phyloP scores from a whole-genome alignment of 37 sponge, comb jelly and placozoan species.

The Spongia lamella region DNA sequence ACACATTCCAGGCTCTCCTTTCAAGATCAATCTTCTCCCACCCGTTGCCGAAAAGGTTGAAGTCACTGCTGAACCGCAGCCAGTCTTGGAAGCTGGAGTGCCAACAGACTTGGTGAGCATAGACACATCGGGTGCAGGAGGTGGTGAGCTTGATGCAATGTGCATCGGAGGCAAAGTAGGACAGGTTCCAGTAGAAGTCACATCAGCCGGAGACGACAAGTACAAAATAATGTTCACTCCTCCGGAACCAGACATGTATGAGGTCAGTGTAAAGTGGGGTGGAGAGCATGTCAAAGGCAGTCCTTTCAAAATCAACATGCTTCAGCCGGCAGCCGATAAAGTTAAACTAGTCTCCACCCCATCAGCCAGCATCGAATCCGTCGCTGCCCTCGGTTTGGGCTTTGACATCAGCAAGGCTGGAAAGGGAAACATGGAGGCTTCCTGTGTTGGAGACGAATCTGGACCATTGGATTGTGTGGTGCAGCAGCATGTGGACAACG shows the following conservation, averaged over 20 bases:
- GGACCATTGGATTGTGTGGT: slow-evolving; percentile 44
- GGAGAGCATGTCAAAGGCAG: slow-evolving; percentile 60
- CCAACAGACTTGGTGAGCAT: slow-evolving; percentile 6
- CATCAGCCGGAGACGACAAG: slow-evolving; percentile 20
- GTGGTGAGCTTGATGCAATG: slow-evolving; percentile 39
- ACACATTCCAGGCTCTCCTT: slow-evolving; percentile 63
- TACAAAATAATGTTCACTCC: slow-evolving; percentile 44
- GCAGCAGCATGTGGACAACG: neutral
- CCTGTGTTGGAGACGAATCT: slow-evolving; percentile 45
- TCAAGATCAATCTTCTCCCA: slow-evolving; percentile 56
- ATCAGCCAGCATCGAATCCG: slow-evolving; percentile 29
- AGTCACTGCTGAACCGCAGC: slow-evolving; percentile 45
- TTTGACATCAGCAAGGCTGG: slow-evolving; percentile 58
- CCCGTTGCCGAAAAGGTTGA: slow-evolving; percentile 38
- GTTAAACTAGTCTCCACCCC: slow-evolving; percentile 44
- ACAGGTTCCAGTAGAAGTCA: slow-evolving; percentile 34
- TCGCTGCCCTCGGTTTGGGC: slow-evolving; percentile 24
- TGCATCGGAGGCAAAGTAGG: slow-evolving; percentile 45
- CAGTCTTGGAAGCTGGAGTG: slow-evolving; percentile 1
- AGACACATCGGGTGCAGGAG: slow-evolving; percentile 53
- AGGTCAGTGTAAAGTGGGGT: slow-evolving; percentile 51
- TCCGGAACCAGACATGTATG: slow-evolving; percentile 3
- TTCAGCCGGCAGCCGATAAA: slow-evolving; percentile 44
- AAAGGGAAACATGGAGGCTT: slow-evolving; percentile 55
- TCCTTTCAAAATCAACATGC: slow-evolving; percentile 51